These are phyloP conservation scores for Harlomillsia oculata DNA, from an alignment of 1,140 invertebrate genomes.

Conservation along the genomic window DNA sequence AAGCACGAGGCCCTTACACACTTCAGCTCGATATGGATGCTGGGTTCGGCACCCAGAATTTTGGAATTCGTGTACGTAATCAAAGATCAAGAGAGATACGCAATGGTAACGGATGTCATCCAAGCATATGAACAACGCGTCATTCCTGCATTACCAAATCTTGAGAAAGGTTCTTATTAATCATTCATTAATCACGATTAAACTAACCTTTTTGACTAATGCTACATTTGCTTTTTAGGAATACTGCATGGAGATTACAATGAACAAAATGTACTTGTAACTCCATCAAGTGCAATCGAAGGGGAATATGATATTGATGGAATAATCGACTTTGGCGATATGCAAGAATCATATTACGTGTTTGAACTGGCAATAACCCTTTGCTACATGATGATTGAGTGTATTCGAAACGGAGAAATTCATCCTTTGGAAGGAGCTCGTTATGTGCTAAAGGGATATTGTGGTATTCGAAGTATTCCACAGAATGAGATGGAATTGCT, in stretches of 20 bases:
- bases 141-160: slow-evolving; percentile 44
- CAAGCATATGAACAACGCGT: slow-evolving; percentile 56
- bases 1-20: slow-evolving; percentile 55
- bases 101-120: slow-evolving; percentile 54
- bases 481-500: slow-evolving; percentile 54
- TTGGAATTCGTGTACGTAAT: slow-evolving; percentile 58
- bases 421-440: slow-evolving; percentile 52
- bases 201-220: no score
- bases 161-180: slow-evolving; percentile 46
- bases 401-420: slow-evolving; percentile 39
- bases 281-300: slow-evolving; percentile 34
- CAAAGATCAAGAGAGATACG: slow-evolving; percentile 48
- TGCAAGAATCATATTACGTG: slow-evolving; percentile 57
- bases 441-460: slow-evolving; percentile 65
- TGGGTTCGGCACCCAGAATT: slow-evolving; percentile 56
- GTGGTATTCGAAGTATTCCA: slow-evolving; percentile 48
- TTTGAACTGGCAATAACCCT: slow-evolving; percentile 75
- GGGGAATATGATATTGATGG: slow-evolving; percentile 47
- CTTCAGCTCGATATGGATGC: slow-evolving; percentile 60
- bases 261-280: slow-evolving; percentile 64
- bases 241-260: slow-evolving; percentile 83
- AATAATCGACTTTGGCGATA: slow-evolving; percentile 76
- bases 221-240: no score
- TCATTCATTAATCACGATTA: no score
- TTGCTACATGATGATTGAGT: slow-evolving; percentile 64